A percentile compares a stretch with the other conserved stretches of the same genome.
phyloP scores from a whole-genome alignment of 2,113 vertebrate genomes.

The Carassius gibelio region DNA sequence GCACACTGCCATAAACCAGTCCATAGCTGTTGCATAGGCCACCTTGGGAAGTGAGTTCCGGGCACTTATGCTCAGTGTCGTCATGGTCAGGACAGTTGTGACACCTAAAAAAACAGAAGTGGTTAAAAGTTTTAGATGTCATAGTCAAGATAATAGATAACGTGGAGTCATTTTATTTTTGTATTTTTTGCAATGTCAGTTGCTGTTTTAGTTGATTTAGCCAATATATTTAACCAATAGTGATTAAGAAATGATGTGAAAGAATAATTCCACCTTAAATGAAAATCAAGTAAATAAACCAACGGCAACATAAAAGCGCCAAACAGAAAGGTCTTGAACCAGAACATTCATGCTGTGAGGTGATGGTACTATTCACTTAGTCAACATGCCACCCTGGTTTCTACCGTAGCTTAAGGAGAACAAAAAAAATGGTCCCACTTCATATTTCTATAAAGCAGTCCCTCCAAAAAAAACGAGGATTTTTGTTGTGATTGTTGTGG shows the following conservation, averaged over 20 bases:
- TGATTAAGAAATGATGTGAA: background rate
- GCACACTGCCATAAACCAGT: slow-evolving; percentile 99
- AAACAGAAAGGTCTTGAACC: background rate
- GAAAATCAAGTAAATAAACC: background rate
- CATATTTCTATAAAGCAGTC: too few species aligned
- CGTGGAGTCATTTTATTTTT: background rate
- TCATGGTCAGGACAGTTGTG: slow-evolving; percentile 99
- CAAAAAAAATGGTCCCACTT: too few species aligned
- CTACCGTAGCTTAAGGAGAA: background rate
- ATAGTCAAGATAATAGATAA: background rate
- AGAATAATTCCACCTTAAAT: background rate
- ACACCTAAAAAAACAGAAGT: slow-evolving; percentile 80
- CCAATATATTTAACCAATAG: background rate
- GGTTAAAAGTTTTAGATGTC: background rate
- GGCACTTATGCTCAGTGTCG: slow-evolving; percentile 98
- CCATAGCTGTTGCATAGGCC: slow-evolving; percentile 99
- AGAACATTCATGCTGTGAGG: background rate
- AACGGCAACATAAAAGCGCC: background rate
- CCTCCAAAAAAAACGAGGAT: too few species aligned
- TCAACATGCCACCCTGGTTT: background rate
- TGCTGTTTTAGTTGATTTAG: background rate
- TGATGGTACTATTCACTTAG: background rate
- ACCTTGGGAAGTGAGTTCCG: slow-evolving; percentile 98
- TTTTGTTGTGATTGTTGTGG: too few species aligned
- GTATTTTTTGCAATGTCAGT: background rate